These are phyloP conservation scores for Phoronis australis DNA, from an alignment of 2,888 invertebrate species.

Conservation along the genomic window DNA sequence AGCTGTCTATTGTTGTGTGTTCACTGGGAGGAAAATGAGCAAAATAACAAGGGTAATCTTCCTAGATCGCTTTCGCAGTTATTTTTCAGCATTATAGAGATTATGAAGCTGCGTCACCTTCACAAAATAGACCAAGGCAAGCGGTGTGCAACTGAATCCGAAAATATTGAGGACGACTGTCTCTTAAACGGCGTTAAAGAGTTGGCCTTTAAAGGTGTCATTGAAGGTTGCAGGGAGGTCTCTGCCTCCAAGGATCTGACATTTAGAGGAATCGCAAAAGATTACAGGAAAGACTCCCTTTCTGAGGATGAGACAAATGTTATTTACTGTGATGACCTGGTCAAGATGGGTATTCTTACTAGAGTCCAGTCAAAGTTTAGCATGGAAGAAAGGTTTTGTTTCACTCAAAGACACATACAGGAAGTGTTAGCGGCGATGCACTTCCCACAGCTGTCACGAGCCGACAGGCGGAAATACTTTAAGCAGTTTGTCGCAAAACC, in stretches of 20 bases:
- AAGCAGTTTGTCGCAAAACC: neutral
- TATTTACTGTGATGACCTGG: neutral
- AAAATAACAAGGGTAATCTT: no score
- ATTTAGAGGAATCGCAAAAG: neutral
- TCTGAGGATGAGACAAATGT: neutral
- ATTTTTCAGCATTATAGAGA: neutral
- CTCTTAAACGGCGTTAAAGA: neutral
- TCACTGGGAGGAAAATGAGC: no score
- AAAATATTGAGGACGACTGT: neutral
- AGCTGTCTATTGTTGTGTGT: no score
- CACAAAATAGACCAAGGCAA: neutral
- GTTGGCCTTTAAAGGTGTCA: neutral
- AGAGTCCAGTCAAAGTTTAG: neutral
- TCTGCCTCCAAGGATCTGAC: no score
- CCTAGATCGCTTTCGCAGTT: no score
- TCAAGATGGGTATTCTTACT: neutral
- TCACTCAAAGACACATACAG: neutral
- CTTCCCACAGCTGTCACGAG: neutral
- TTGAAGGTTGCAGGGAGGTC: no score
- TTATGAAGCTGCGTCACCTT: neutral
- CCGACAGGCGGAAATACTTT: neutral
- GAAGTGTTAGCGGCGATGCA: neutral
- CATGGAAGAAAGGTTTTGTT: neutral
- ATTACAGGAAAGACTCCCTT: neutral
- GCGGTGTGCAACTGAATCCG: neutral